These are phyloP conservation scores for Listronotus bonariensis DNA, from an alignment of 1,140 invertebrate species.

Conservation along the genomic window DNA sequence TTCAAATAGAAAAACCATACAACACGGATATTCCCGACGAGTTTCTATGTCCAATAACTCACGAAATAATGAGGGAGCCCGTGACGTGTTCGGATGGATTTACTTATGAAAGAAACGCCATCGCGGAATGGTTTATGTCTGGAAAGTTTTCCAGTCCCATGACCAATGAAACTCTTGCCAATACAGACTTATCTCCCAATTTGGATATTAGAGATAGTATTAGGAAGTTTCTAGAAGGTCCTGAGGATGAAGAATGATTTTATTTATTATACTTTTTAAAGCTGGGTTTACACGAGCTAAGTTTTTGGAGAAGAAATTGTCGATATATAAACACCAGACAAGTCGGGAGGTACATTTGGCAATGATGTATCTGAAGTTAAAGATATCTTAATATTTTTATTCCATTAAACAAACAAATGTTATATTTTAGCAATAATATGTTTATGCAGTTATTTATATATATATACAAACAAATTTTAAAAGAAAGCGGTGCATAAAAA, in stretches of 20 bases:
- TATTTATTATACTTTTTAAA: background rate
- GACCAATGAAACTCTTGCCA: slow-evolving; percentile 69
- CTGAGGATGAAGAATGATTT: slow-evolving; percentile 8
- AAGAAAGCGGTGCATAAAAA: no score
- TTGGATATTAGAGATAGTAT: slow-evolving; percentile 53
- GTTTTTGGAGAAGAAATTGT: no score
- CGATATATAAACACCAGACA: no score
- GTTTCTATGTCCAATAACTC: slow-evolving; percentile 81
- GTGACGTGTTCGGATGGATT: slow-evolving; percentile 80
- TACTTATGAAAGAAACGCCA: slow-evolving; percentile 75
- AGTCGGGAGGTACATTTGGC: no score
- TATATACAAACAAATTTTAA: no score
- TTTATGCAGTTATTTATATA: no score
- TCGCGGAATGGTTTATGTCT: slow-evolving; percentile 74
- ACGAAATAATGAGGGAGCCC: slow-evolving; percentile 79
- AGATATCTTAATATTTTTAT: no score
- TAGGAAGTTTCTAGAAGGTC: slow-evolving; percentile 46
- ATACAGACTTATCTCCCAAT: slow-evolving; percentile 65
- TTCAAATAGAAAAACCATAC: slow-evolving; percentile 36
- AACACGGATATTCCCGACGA: slow-evolving; percentile 63
- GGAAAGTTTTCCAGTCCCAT: slow-evolving; percentile 76
- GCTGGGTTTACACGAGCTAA: no score
- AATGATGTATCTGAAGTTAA: no score
- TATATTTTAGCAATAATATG: no score
- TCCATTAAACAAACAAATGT: no score